Evolutionary conservation across 1,140 invertebrate genomes (phyloP).

Genomic region (Drosophila ercepeae): DNA sequence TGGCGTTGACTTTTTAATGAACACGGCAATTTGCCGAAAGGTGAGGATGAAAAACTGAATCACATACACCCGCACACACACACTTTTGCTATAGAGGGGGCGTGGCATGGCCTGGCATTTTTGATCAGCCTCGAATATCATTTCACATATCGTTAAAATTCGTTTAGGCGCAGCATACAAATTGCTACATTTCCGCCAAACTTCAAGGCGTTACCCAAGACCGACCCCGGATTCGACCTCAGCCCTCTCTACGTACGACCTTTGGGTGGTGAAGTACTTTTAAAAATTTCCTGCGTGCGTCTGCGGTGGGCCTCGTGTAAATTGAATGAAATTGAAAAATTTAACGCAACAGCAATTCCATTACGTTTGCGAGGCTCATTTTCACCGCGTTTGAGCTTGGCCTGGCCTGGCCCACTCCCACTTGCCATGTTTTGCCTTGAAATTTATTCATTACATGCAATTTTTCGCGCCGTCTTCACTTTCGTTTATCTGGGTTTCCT

Average conservation of each 20-base stretch:
- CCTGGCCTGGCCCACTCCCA: slow-evolving; percentile 2
- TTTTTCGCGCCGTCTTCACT: slow-evolving; percentile 74
- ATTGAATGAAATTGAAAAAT: slow-evolving; percentile 83
- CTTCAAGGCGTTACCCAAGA: slow-evolving; percentile 49
- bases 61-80: slow-evolving; percentile 13
- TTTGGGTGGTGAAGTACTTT: slow-evolving; percentile 49
- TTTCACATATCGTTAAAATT: slow-evolving; percentile 83
- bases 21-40: slow-evolving; percentile 78
- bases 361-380: slow-evolving; percentile 79
- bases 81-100: slow-evolving; percentile 5
- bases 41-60: slow-evolving; percentile 37
- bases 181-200: slow-evolving; percentile 80
- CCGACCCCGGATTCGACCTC: background rate
- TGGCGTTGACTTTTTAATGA: slow-evolving; percentile 80
- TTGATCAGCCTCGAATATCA: slow-evolving; percentile 80
- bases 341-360: slow-evolving; percentile 80
- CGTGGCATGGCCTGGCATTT: slow-evolving; percentile 56
- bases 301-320: slow-evolving; percentile 68
- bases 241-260: background rate
- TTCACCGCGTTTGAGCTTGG: slow-evolving; percentile 62
- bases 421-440: slow-evolving; percentile 24
- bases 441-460: slow-evolving; percentile 83
- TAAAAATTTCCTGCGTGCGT: slow-evolving; percentile 67
- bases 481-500: slow-evolving; percentile 76
- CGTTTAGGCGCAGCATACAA: slow-evolving; percentile 81